Evolutionary conservation across 2,797 vertebrate species (phyloP).

Genomic region (Helostoma temminkii): DNA sequence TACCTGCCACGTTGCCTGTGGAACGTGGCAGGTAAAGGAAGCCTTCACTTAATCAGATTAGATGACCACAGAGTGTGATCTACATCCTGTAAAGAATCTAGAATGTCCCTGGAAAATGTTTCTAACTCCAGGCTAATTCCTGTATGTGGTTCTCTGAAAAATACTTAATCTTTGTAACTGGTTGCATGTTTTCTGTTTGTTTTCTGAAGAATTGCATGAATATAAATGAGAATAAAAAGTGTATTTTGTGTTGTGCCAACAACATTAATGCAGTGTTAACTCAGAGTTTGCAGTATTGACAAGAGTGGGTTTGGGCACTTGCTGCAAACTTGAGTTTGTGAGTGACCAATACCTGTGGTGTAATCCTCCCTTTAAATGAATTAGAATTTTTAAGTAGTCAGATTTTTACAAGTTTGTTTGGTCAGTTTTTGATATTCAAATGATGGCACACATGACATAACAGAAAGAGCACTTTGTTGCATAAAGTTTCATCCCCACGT

Average conservation of each 20-base stretch:
- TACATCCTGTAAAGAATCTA: too few species aligned
- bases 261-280: not conserved
- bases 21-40: slow-evolving; percentile 38
- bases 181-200: slow-evolving; percentile 38
- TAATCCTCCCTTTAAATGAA: too few species aligned
- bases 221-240: too few species aligned
- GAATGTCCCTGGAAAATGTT: slow-evolving; percentile 59
- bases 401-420: too few species aligned
- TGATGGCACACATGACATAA: too few species aligned
- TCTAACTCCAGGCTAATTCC: slow-evolving; percentile 40
- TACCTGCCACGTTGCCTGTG: slow-evolving; percentile 17
- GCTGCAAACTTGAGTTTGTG: slow-evolving; percentile 8
- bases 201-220: not conserved
- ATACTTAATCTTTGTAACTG: not conserved
- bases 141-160: slow-evolving; percentile 21
- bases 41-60: slow-evolving; percentile 55
- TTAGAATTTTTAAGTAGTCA: too few species aligned
- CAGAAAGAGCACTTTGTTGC: too few species aligned
- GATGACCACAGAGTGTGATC: slow-evolving; percentile 38
- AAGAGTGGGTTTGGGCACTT: slow-evolving; percentile 16
- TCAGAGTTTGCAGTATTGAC: slow-evolving; percentile 1
- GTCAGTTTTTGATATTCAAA: too few species aligned
- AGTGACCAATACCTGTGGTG: not conserved
- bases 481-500: too few species aligned
- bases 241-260: slow-evolving; percentile 16